Conservation (phyloP, 2,113 vertebrate species). For the Chloropsis hardwickii region DNA sequence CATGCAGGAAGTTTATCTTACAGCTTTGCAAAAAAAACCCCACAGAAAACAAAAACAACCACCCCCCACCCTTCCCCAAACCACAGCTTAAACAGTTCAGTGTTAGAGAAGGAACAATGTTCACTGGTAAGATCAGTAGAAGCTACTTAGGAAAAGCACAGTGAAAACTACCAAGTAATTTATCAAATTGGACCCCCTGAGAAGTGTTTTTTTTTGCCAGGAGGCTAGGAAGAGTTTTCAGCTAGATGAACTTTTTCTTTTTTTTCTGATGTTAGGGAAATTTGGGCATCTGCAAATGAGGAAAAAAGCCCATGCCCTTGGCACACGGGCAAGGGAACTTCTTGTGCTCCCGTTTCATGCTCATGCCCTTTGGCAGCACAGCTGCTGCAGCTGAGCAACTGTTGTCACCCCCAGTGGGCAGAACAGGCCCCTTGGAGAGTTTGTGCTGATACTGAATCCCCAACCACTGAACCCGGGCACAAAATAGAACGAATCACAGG, state of each 20-base stretch:
- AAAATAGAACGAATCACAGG: not conserved
- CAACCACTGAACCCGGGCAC: not conserved
- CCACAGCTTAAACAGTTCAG: not conserved
- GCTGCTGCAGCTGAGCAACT: not conserved
- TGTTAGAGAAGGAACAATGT: not conserved
- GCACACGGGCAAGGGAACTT: not conserved
- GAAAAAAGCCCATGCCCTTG: not conserved
- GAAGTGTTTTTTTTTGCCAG: not conserved
- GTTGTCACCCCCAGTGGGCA: not conserved
- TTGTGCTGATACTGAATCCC: not conserved
- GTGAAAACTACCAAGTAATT: not conserved
- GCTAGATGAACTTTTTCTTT: not conserved
- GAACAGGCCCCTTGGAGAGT: not conserved
- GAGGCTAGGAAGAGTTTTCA: not conserved
- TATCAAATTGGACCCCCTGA: not conserved
- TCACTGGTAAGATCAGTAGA: not conserved
- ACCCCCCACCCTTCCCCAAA: no score
- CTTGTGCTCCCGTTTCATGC: not conserved
- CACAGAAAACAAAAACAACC: not conserved
- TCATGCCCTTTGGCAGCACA: not conserved
- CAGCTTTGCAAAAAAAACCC: not conserved
- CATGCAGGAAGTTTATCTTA: not conserved
- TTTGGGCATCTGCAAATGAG: not conserved
- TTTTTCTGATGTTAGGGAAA: not conserved
- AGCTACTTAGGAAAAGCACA: not conserved